Percentiles rank a stretch among this genome's conserved stretches.
phyloP scores from a whole-genome alignment of 1,140 invertebrate genomes.

The Drosophila kikkawai region DNA sequence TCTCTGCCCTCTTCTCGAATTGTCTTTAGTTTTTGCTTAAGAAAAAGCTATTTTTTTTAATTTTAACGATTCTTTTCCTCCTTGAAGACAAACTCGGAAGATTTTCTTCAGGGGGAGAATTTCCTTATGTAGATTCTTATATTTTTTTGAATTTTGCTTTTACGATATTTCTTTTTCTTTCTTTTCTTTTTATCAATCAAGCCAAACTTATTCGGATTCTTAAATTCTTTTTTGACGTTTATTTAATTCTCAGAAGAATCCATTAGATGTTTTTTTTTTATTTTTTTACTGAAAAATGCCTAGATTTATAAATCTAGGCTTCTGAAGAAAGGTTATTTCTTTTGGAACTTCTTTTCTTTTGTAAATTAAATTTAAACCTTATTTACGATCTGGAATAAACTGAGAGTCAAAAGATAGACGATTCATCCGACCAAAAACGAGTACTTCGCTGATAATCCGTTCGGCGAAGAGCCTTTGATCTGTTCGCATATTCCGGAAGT shows the following conservation, averaged over 20 bases:
- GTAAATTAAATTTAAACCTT: background rate
- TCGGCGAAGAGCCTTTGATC: constrained; percentile 69
- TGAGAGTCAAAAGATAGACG: constrained; percentile 53
- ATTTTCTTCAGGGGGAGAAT: background rate
- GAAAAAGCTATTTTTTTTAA: background rate
- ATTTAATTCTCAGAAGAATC: background rate
- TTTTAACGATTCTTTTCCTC: background rate
- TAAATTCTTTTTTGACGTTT: background rate
- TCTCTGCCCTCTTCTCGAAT: background rate
- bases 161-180: background rate
- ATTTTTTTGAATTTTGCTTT: background rate
- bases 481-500: constrained; percentile 69
- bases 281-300: background rate
- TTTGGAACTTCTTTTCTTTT: background rate
- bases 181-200: background rate
- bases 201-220: background rate
- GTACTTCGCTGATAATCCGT: constrained; percentile 68
- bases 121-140: background rate
- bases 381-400: constrained; percentile 38
- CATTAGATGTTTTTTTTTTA: background rate
- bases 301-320: background rate
- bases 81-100: background rate
- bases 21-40: background rate
- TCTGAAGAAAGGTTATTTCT: background rate
- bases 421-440: constrained; percentile 69